Evolutionary conservation across 1,140 invertebrate genomes (phyloP).

Genomic region (Neelides sp.): DNA sequence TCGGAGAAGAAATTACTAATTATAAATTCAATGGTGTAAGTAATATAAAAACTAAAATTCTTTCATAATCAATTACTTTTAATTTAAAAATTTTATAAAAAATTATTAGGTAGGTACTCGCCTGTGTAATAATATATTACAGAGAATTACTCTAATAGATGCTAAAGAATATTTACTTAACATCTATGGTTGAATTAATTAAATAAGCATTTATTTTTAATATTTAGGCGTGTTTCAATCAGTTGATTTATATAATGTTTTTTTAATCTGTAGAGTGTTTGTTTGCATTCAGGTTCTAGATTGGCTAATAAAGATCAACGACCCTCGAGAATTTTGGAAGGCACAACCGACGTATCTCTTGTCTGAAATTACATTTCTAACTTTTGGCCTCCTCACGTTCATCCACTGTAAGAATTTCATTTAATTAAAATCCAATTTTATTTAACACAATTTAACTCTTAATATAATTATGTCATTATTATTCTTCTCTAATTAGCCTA

Average conservation of each 20-base stretch:
- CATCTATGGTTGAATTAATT: too few relatives aligned
- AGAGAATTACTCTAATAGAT: too few relatives aligned
- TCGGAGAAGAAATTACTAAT: conserved; percentile 26
- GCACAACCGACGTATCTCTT: conserved; percentile 48
- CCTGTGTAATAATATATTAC: too few relatives aligned
- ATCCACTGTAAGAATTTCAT: conserved; percentile 41
- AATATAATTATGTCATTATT: neutral
- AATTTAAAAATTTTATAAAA: neutral
- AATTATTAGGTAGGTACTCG: too few relatives aligned
- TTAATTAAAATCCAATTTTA: neutral
- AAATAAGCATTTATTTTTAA: neutral
- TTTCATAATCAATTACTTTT: neutral
- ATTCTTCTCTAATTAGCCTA: neutral
- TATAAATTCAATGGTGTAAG: conserved; percentile 29
- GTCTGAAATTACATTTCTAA: conserved; percentile 41
- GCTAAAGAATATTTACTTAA: too few relatives aligned
- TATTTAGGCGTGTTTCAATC: neutral
- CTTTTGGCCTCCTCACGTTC: conserved; percentile 44
- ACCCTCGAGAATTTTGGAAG: conserved; percentile 41
- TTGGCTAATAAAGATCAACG: conserved; percentile 42
- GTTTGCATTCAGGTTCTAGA: conserved; percentile 39
- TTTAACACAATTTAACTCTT: conserved; percentile 1
- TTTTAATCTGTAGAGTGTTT: too few relatives aligned
- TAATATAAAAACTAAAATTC: neutral
- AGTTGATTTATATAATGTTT: too few relatives aligned